Base-by-base conservation (phyloP, 2,888 invertebrate species). In the Erebia aethiops region DNA sequence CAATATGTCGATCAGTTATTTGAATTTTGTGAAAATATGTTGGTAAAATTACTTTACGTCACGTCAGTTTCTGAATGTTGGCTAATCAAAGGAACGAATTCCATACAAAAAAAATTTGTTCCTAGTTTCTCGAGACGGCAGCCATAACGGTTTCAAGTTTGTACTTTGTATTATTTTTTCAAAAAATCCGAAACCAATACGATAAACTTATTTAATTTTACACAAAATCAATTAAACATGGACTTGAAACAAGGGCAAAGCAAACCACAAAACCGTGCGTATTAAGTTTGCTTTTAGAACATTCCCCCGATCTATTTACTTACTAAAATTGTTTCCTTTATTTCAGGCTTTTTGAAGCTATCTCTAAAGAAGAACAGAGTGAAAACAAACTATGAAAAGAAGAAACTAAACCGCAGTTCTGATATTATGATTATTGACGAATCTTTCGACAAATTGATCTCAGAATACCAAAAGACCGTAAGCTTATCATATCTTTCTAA, bases 341-440 rank as follows among this genome's bases (percentile, higher is more conserved):
- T 86, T 87, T 69, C 80, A 93, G 93, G 87, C 11, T 89, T 87
- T 79, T 69, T 82, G 18, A 89, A 89, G 77, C 80, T 93, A 51
- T 88, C 91, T 7, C 69, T 92, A 68, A 92, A 88, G 84, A 93
- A 91, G 84, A 89, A 87, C 63, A 84, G 78, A 58, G 35, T 75
- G n/a, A 84, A 84, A 77, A 67, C 74, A 9, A 79, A 79, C 43
- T 78, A 83, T 62, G 82, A 84, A 57, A 65, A 67, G 1, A 83
- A 79, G 68, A 86, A 85, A 77, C 43, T 67, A 1, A 84, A 87
- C 66, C 80, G 81, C 43, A 87, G 84, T 77, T 85, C 89, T 0
- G 90, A 90, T 78, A 80, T 91, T 18, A 84, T 89, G 51, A 75
- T 90, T 72, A 78, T 92, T 71, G 92, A 93, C 77, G 92, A 92